A percentile compares a stretch with the other conserved stretches of the same genome.
Evolutionary conservation across 2,113 vertebrate genomes (phyloP).

Genomic region (Hyla sarda): DNA sequence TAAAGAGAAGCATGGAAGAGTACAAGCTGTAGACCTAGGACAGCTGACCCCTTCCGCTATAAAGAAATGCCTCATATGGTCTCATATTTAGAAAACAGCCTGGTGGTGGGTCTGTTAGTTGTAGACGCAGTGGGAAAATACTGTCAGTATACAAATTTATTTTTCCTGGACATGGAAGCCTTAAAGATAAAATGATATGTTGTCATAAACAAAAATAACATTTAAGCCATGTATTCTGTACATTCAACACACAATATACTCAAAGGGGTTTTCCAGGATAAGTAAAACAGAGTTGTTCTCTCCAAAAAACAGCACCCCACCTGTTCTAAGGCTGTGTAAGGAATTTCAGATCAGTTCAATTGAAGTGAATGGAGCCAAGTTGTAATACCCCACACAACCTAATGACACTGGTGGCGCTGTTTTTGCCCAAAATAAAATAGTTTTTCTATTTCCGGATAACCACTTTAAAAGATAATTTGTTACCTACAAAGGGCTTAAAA

Average conservation of each 20-base stretch:
- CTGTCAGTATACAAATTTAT: background rate
- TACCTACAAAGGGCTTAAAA: too few relatives aligned
- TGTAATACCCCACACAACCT: too few relatives aligned
- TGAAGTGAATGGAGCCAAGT: too few relatives aligned
- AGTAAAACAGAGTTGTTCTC: background rate
- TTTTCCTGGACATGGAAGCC: background rate
- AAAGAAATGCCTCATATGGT: slow-evolving; percentile 67
- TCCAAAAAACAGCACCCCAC: too few relatives aligned
- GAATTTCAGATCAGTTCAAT: too few relatives aligned
- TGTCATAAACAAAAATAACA: background rate
- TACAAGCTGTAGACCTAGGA: slow-evolving; percentile 78
- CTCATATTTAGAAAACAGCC: slow-evolving; percentile 66
- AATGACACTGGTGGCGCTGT: too few relatives aligned
- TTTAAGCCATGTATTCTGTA: background rate
- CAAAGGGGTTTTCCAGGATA: background rate
- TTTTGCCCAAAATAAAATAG: too few relatives aligned
- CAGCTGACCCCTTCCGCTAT: slow-evolving; percentile 73
- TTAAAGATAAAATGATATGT: background rate
- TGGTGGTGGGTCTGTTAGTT: slow-evolving; percentile 70
- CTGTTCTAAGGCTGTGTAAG: too few relatives aligned
- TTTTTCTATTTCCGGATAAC: too few relatives aligned
- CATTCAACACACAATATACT: background rate
- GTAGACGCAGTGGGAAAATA: background rate
- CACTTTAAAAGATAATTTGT: too few relatives aligned
- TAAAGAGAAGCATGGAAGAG: slow-evolving; percentile 84